A percentile compares a stretch with the other conserved stretches of the same genome.
Evolutionary conservation across 2,888 invertebrate genomes (phyloP).

Genomic region (Synergus gifuensis): DNA sequence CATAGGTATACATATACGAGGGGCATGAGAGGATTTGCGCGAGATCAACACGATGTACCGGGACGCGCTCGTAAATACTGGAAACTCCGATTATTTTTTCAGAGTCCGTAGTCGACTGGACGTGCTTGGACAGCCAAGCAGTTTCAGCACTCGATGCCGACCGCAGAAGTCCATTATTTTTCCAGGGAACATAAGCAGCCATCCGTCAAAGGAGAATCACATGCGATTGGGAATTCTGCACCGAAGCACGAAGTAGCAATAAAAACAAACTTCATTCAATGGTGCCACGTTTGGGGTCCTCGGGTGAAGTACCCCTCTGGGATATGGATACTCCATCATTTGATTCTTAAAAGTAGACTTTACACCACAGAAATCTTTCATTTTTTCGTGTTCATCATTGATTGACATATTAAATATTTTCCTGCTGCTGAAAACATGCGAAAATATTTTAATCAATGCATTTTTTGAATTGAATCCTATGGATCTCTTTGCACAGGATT

Average conservation of each 20-base stretch:
- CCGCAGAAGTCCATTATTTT: slow-evolving; percentile 63
- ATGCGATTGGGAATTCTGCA: slow-evolving; percentile 49
- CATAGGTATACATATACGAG: slow-evolving; percentile 40
- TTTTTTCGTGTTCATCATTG: not conserved
- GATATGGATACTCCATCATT: slow-evolving; percentile 41
- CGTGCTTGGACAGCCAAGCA: slow-evolving; percentile 60
- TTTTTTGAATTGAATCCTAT: too few relatives aligned
- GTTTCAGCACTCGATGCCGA: slow-evolving; percentile 51
- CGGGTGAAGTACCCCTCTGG: slow-evolving; percentile 19
- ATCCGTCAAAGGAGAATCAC: slow-evolving; percentile 62
- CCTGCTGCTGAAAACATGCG: not conserved
- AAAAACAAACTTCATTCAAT: slow-evolving; percentile 65
- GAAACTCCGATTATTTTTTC: slow-evolving; percentile 68
- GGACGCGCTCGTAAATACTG: slow-evolving; percentile 63
- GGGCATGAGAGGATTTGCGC: slow-evolving; percentile 57
- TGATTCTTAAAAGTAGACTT: not conserved
- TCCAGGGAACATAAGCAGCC: slow-evolving; percentile 53
- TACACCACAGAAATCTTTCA: not conserved
- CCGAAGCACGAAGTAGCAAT: slow-evolving; percentile 52
- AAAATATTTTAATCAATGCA: not conserved
- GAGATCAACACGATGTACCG: slow-evolving; percentile 55
- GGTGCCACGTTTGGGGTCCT: slow-evolving; percentile 36
- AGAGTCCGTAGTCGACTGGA: slow-evolving; percentile 58
- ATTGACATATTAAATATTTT: not conserved
- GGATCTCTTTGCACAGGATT: too few relatives aligned